phyloP scores from a whole-genome alignment of 1,140 invertebrate species.

The Globodera ellingtonae region DNA sequence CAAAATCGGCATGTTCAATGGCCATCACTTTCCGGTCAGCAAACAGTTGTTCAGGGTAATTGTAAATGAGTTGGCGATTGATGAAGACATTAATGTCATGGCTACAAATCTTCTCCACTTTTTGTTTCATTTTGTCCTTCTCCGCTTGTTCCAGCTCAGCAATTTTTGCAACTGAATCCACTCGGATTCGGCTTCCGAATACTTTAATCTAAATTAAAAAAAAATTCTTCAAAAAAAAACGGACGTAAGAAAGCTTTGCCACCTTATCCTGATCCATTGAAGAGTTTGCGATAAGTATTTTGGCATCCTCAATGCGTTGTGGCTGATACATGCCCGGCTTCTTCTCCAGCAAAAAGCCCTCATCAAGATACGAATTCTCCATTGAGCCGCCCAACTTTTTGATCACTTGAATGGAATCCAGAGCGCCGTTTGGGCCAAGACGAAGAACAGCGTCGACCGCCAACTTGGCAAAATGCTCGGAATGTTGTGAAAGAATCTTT shows the following conservation, averaged over 20 bases:
- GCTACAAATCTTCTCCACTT: constrained; percentile 87
- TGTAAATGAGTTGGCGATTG: constrained; percentile 98
- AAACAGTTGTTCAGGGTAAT: constrained; percentile 99
- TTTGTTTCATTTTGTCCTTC: constrained; percentile 99
- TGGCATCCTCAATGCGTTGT: constrained; percentile 85
- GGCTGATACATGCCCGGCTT: constrained; percentile 87
- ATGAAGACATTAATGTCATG: constrained; percentile 98
- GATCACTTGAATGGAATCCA: constrained; percentile 95
- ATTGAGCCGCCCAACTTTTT: constrained; percentile 90
- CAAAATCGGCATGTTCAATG: constrained; percentile 99
- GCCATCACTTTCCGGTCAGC: constrained; percentile 97
- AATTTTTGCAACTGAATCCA: constrained; percentile 96
- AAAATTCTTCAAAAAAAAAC: constrained; percentile 7
- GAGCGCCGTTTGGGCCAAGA: constrained; percentile 89
- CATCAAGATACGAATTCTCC: constrained; percentile 93
- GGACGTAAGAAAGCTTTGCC: constrained; percentile 26
- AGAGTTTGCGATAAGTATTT: constrained; percentile 98
- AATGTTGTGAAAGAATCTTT: constrained; percentile 95
- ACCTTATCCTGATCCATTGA: constrained; percentile 99
- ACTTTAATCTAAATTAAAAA: constrained; percentile 67
- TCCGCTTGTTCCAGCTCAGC: constrained; percentile 95
- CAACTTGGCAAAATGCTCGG: constrained; percentile 91
- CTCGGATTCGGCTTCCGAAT: constrained; percentile 95
- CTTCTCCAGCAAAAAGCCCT: constrained; percentile 96
- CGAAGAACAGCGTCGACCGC: constrained; percentile 92